Percentiles rank a stretch among this genome's conserved stretches.
phyloP scores from a whole-genome alignment of 2,888 invertebrate genomes.

The Halictus ligatus region DNA sequence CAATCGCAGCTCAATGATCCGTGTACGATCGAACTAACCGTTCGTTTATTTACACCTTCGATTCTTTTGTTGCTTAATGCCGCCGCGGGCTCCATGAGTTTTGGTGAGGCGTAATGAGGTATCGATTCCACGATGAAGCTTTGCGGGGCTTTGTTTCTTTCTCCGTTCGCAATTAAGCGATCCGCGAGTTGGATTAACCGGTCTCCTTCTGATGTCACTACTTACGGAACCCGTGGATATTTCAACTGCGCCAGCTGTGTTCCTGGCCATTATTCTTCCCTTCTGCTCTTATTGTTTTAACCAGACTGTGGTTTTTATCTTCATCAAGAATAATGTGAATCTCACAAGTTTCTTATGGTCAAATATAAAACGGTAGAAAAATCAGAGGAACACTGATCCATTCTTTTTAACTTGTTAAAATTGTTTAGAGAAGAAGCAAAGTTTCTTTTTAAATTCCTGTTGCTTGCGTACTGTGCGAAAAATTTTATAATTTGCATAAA shows the following conservation, averaged over 20 bases:
- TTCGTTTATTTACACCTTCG: background rate
- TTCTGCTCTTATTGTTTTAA: background rate
- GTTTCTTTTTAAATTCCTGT: background rate
- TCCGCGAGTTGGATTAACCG: background rate
- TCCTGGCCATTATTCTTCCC: background rate
- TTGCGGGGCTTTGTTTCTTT: background rate
- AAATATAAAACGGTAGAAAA: too few species aligned
- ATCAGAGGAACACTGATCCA: too few species aligned
- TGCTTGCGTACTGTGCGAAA: too few species aligned
- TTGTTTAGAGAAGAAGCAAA: too few species aligned
- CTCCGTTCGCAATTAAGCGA: slow-evolving; percentile 7
- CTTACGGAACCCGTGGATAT: background rate
- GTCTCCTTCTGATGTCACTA: background rate
- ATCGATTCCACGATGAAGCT: background rate
- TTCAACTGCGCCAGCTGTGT: too few species aligned
- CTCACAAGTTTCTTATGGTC: too few species aligned
- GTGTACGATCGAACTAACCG: background rate
- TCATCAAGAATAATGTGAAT: too few species aligned
- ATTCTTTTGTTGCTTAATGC: background rate
- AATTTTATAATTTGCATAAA: too few species aligned
- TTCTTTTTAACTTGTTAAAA: too few species aligned
- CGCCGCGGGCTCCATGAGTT: background rate
- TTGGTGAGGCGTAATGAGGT: background rate
- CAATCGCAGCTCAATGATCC: background rate
- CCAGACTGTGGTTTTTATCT: too few species aligned